Conservation (phyloP, 2,113 vertebrate species). For the Ctenodactylus gundi region DNA sequence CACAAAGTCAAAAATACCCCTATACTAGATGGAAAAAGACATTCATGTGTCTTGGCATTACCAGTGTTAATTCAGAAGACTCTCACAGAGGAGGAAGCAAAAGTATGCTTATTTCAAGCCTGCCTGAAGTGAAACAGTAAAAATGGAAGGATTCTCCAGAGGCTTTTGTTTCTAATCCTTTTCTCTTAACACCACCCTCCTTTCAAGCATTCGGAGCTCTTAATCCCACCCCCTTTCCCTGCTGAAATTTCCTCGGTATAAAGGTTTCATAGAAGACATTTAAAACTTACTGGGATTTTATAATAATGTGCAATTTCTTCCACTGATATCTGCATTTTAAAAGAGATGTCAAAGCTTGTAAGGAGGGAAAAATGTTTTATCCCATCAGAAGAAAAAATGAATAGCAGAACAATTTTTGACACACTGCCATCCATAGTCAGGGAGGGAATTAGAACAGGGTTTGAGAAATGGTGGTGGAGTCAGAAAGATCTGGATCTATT, state of each 20-base stretch:
- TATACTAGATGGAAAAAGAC: slow-evolving; percentile 13
- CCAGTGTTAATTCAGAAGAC: slow-evolving; percentile 20
- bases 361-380: not conserved
- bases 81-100: not conserved
- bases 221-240: slow-evolving; percentile 30
- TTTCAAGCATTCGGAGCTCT: slow-evolving; percentile 14
- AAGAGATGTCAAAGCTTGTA: not conserved
- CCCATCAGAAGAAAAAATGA: not conserved
- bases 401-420: not conserved
- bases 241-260: slow-evolving; percentile 7
- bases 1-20: slow-evolving; percentile 33
- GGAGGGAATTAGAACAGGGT: not conserved
- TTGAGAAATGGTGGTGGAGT: slow-evolving; percentile 10
- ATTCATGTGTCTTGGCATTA: slow-evolving; percentile 22
- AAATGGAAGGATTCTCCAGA: not conserved
- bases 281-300: slow-evolving; percentile 6
- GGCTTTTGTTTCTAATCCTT: slow-evolving; percentile 23
- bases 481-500: slow-evolving; percentile 15
- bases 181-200: not conserved
- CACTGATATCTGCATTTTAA: slow-evolving; percentile 26
- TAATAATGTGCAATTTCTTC: slow-evolving; percentile 42
- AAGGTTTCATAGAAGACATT: not conserved
- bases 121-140: slow-evolving; percentile 54
- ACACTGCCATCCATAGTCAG: not conserved
- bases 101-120: slow-evolving; percentile 17